Conservation (phyloP, 2,888 invertebrate species). For the Dysmachus trigonus region DNA sequence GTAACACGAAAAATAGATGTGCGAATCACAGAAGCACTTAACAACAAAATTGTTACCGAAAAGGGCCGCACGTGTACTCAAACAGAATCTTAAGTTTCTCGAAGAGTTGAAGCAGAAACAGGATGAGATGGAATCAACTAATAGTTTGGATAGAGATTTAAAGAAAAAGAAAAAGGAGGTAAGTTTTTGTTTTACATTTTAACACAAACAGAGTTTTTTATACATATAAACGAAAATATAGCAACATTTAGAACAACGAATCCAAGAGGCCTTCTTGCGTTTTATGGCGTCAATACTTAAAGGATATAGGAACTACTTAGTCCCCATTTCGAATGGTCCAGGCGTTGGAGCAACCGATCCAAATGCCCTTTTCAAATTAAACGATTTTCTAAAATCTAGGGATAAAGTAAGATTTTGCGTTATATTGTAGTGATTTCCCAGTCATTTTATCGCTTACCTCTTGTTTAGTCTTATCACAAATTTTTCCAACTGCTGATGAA, state of each 20-base stretch:
- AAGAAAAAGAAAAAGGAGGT: constrained; percentile 79
- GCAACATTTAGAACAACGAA: constrained; percentile 89
- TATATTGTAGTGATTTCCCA: neutral
- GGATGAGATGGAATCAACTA: constrained; percentile 67
- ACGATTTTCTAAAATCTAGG: constrained; percentile 85
- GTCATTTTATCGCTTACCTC: constrained; percentile 43
- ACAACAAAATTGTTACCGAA: constrained; percentile 85
- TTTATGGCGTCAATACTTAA: constrained; percentile 94
- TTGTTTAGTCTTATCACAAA: constrained; percentile 74
- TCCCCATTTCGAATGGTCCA: constrained; percentile 94
- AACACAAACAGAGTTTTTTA: neutral
- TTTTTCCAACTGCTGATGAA: constrained; percentile 90
- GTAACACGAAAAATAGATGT: constrained; percentile 68
- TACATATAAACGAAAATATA: constrained; percentile 58
- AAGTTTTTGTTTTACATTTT: neutral
- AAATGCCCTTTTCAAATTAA: constrained; percentile 92
- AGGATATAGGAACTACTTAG: constrained; percentile 86
- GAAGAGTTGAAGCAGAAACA: constrained; percentile 71
- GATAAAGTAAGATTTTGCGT: constrained; percentile 73
- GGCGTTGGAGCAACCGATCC: constrained; percentile 95
- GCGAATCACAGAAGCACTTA: constrained; percentile 86
- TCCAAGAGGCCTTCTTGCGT: constrained; percentile 95
- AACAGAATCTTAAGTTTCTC: constrained; percentile 79
- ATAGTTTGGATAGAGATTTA: constrained; percentile 83
- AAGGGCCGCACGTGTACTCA: constrained; percentile 83